Conservation (phyloP, 2,888 invertebrate species). For the Orchesella flavescens region DNA sequence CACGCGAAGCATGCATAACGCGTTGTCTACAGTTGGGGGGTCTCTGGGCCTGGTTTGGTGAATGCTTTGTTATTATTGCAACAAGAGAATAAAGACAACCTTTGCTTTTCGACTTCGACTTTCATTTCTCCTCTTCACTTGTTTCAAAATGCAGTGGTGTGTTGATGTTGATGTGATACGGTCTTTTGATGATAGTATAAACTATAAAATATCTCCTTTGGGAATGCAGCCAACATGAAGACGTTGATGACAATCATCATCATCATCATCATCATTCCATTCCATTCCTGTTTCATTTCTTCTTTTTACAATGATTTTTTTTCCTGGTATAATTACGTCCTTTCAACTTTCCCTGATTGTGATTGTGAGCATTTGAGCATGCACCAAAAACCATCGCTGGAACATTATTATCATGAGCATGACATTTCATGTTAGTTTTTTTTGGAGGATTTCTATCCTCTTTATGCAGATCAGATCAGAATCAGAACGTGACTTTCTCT, state of each 20-base stretch:
- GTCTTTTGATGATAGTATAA: neutral
- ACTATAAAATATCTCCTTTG: conserved; percentile 6
- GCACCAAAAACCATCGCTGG: too few species aligned
- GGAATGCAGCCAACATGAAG: conserved; percentile 8
- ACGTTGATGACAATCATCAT: conserved; percentile 18
- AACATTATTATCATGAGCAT: too few species aligned
- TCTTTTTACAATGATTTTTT: neutral
- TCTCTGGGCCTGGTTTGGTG: too few species aligned
- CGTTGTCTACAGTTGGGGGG: too few species aligned
- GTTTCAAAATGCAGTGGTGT: neutral
- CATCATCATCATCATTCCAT: conserved; percentile 17
- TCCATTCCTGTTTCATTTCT: neutral
- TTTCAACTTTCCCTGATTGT: too few species aligned
- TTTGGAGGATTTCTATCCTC: too few species aligned
- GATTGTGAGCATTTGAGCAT: too few species aligned
- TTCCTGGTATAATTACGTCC: neutral
- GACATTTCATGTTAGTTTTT: too few species aligned
- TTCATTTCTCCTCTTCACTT: neutral
- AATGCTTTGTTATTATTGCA: neutral
- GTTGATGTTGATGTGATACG: neutral
- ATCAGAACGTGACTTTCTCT: too few species aligned
- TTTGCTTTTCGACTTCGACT: too few species aligned
- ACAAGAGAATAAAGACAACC: too few species aligned
- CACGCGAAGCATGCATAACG: conserved; percentile 21
- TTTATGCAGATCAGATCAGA: too few species aligned